Evolutionary conservation across 2,113 vertebrate genomes (phyloP), one percentile per base, ranked within the genome.

Genomic region (Platichthys stellatus): DNA sequence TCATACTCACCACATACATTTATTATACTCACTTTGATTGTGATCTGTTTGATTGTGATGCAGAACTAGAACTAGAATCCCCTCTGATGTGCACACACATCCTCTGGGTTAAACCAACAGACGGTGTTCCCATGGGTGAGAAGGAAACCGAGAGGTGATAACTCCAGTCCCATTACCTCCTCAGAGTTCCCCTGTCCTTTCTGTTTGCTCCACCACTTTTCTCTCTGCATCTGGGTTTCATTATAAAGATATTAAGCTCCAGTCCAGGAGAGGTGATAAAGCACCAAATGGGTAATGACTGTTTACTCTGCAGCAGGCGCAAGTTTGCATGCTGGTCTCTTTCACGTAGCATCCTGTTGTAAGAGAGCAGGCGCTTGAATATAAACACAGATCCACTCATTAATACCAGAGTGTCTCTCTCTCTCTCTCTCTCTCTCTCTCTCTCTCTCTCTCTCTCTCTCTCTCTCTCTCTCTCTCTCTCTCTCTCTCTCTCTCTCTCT

Each of bases 221-320:
- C 81, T 58, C 72, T 12, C 57, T 57, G 20, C 87, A 90, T 91
- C 89, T 80, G 91, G 63, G 6, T 85, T 83, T 79, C 75, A 85
- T 90, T 92, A 76, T 71, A 60, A 73, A 80, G 67, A 76, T 64
- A 84, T 90, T 85, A 86, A 71, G 70, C 70, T 66, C 70, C 75
- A 89, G 81, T 86, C 78, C 86, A 85, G 80, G 77, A 86, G 83
- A 69, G 76, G 86, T 90, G 85, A 80, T 88, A 90, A 84, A 91
- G 85, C 78, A 84, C 81, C 78, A 88, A 86, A 90, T 86, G 72
- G 58, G 53, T 88, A 91, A 91, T 85, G 79, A 76, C 84, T 89
- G 87, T 92, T 93, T 89, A 89, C 90, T 76, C 84, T 71, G 64
- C 74, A 83, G 76, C 83, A 79, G 62, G 53, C 7, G 12, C 81